A percentile compares a stretch with the other conserved stretches of the same genome.
phyloP scores from a whole-genome alignment of 2,888 invertebrate species.

The Uloborus plumipes region DNA sequence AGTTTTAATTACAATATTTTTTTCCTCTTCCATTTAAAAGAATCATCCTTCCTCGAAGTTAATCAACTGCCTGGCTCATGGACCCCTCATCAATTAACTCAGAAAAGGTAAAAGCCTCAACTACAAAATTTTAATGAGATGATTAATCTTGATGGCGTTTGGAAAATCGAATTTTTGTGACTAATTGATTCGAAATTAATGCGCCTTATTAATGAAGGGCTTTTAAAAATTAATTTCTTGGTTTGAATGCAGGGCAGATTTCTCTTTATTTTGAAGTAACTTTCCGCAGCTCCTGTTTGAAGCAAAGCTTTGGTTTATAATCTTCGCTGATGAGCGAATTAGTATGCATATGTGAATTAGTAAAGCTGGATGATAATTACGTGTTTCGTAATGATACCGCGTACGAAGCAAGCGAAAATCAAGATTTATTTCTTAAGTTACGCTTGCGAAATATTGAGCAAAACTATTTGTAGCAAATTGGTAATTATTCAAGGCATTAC shows the following conservation, averaged over 20 bases:
- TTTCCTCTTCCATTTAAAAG: conserved; percentile 22
- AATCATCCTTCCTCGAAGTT: conserved; percentile 37
- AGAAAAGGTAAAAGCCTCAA: conserved; percentile 48
- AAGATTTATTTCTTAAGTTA: too few species aligned
- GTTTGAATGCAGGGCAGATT: conserved; percentile 25
- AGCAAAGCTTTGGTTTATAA: conserved; percentile 29
- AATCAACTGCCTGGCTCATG: conserved; percentile 40
- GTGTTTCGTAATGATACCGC: conserved; percentile 29
- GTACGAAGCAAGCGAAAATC: background rate
- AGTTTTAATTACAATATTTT: conserved; percentile 55
- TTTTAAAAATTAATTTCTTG: conserved; percentile 57
- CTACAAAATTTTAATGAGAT: conserved; percentile 60
- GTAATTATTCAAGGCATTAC: too few species aligned
- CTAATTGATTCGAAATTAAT: conserved; percentile 61
- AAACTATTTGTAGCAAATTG: too few species aligned
- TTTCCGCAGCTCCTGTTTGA: conserved; percentile 18
- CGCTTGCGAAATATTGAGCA: too few species aligned
- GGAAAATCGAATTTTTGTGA: conserved; percentile 59
- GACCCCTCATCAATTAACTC: conserved; percentile 50
- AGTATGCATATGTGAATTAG: conserved; percentile 43
- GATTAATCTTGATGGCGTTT: conserved; percentile 55
- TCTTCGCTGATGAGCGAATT: conserved; percentile 40
- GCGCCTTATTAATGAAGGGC: conserved; percentile 54
- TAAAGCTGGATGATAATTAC: conserved; percentile 39
- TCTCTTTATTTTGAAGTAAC: conserved; percentile 24